Evolutionary conservation across 2,113 vertebrate species (phyloP).

Genomic region (Lepus americanus): DNA sequence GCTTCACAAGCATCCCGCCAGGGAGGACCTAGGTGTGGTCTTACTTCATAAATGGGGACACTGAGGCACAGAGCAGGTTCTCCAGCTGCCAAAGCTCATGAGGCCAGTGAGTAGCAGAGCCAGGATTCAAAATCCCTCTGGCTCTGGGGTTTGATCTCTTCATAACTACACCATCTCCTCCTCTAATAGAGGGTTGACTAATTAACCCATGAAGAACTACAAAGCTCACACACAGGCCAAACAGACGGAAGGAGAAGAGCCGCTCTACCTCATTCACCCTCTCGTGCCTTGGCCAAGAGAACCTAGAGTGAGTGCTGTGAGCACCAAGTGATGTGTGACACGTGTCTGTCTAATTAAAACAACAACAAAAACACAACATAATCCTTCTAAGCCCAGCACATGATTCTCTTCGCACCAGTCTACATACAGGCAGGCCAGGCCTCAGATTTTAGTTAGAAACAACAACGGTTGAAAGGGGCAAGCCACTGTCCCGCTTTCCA

Average conservation of each 20-base stretch:
- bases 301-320: slow-evolving; percentile 43
- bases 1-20: background rate
- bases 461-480: background rate
- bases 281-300: background rate
- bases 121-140: background rate
- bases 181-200: too few species aligned
- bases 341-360: slow-evolving; percentile 67
- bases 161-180: background rate
- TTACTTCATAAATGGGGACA: background rate
- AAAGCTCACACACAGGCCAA: background rate
- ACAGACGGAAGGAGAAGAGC: background rate
- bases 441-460: slow-evolving; percentile 67
- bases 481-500: background rate
- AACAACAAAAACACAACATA: slow-evolving; percentile 17
- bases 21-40: background rate
- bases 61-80: background rate
- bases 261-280: background rate
- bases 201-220: background rate
- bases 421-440: slow-evolving; percentile 38
- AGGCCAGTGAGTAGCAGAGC: background rate
- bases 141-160: background rate
- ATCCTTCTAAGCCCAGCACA: slow-evolving; percentile 64
- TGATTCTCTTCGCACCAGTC: slow-evolving; percentile 62
- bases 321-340: background rate
- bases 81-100: background rate